Conservation (phyloP, 2,113 vertebrate genomes). For the Rhinoptilus africanus region DNA sequence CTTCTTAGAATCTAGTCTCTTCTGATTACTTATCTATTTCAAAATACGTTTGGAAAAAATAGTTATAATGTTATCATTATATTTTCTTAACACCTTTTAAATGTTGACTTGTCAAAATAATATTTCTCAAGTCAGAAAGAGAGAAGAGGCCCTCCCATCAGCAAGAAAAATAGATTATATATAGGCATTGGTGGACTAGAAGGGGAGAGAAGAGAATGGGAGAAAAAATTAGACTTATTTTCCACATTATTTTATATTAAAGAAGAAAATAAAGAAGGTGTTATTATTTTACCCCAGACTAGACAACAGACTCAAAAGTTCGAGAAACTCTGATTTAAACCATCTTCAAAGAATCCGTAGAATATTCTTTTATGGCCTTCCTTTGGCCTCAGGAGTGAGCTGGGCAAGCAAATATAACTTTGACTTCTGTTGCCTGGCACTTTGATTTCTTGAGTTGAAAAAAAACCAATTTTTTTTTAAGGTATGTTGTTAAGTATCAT, state of each 20-base stretch:
- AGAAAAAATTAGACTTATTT: not conserved
- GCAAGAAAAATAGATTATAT: not conserved
- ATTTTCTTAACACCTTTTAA: not conserved
- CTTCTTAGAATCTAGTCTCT: not conserved
- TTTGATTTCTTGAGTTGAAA: not conserved
- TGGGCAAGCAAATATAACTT: not conserved
- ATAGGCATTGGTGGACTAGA: not conserved
- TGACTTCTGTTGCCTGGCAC: not conserved
- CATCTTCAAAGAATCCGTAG: not conserved
- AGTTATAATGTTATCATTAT: not conserved
- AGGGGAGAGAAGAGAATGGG: rapidly evolving
- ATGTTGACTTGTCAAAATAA: not conserved
- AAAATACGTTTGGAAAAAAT: not conserved
- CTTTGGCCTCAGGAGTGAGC: not conserved
- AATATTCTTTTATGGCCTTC: not conserved
- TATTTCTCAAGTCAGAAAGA: not conserved
- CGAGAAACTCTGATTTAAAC: not conserved
- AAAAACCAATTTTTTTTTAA: not conserved
- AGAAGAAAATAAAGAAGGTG: not conserved
- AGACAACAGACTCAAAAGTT: not conserved
- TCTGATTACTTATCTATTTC: not conserved
- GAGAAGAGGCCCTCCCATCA: not conserved
- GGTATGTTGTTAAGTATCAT: not conserved
- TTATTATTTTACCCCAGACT: not conserved
- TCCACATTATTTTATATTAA: not conserved